Evolutionary conservation across 2,113 vertebrate species (phyloP), one percentile per base, ranked within the genome.

Genomic region (Leptobrachium leishanense): DNA sequence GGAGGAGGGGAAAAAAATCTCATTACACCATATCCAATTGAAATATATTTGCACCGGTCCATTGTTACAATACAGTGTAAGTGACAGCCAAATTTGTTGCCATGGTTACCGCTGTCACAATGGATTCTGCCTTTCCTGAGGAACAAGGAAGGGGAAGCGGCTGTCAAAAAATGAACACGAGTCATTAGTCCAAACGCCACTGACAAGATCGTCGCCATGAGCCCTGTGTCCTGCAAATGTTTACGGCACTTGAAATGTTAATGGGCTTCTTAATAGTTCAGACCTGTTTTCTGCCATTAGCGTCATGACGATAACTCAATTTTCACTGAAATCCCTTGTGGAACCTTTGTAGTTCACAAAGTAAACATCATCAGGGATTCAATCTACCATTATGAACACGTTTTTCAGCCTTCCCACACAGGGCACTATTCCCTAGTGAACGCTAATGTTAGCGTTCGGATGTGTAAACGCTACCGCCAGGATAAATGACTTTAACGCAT

Each of bases 31-130:
- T 65, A 81, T 68, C 71, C 78, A 81, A 81, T 81, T 74, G 78
- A 81, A 81, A 81, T 68, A 81, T 81, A 81, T 81, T 81, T 79
- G 77, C 69, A n/a, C 72, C 41, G 43, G 53, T 68, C 50, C 72
- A 81, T 81, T 81, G 78, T 74, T 81, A 81, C 78, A 74, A 74
- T 81, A 74, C 72, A 81, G 78, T 68, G 43, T 81, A 81, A 81
- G 78, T 81, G 78, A 74, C 78, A 68, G 72, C 55, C 78, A 81
- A 81, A 81, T 81, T 68, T 81, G 78, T 74, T 68, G 62, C 78
- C 71, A 74, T 13, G 71, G 78, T 40, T 74, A 81, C 78, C 78
- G 74, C 78, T 62, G 78, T 74, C 65, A 81, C 78, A 79, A 79
- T 65, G 59, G 76, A 79, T 79, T 79, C 76, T 72, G 44, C 76